Evolutionary conservation across 1,140 invertebrate species (phyloP), one percentile per base, ranked within the genome.

Genomic region (Periplaneta americana): DNA sequence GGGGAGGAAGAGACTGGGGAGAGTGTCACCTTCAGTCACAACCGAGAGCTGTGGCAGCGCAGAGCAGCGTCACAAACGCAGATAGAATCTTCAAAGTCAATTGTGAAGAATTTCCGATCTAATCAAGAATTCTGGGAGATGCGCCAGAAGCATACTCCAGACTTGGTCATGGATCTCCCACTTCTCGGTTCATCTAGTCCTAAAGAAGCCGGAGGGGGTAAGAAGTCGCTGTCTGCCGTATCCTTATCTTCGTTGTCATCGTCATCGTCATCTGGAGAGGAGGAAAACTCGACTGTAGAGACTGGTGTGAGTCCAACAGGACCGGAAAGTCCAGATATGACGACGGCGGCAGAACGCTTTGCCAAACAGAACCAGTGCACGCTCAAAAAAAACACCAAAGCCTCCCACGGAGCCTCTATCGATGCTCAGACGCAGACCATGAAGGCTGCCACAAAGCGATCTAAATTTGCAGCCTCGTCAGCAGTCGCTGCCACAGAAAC

Each of bases 131-230:
- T 91, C 83, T 85, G 90, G 83, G 88, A 90, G 81, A 85, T 91
- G 87, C 88, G 90, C 78, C 91, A 89, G 85, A 93, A 93, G 83
- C 93, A 94, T 83, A 94, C 96, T 2, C 96, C 96, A 1, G 96
- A 98, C 88, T 88, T 98, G n/a, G 96, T 98, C 35, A 94, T 97
- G 91, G 96, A 97, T 87, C 88, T 97, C 76, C 96, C 96, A 13
- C 84, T 93, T 4, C 86, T 88, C 6, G 87, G 84, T 22, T 85
- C 85, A 81, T 86, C 85, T 75, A 87, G 86, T 83, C 85, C 89
- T 0, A 90, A 92, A 83, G 89, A 91, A 75, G 84, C 85, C 0
- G 85, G 85, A 18, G 48, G 77, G 17, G 78, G 39, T 34, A 89
- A 90, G 34, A 91, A 90, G 79, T 89, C 89, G 34, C 84, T 84